phyloP scores from a whole-genome alignment of 1,140 invertebrate genomes.

The Schlechtendalia chinensis region DNA sequence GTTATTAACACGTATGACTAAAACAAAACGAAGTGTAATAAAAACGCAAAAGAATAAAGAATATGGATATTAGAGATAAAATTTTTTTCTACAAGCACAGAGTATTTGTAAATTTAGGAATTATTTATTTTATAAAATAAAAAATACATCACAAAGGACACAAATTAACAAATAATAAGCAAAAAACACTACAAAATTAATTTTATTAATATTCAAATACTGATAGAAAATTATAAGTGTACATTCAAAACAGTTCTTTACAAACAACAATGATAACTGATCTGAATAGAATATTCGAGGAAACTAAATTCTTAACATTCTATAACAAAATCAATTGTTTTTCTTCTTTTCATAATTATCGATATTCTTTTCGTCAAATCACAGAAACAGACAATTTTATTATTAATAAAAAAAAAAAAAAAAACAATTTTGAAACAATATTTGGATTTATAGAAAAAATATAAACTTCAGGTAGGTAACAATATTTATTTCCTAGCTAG shows the following conservation, averaged over 20 bases:
- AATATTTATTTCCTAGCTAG: conserved; percentile 30
- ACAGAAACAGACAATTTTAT: conserved; percentile 33
- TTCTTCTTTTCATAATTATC: background rate
- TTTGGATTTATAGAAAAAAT: conserved; percentile 27
- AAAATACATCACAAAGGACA: background rate
- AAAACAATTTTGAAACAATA: conserved; percentile 3
- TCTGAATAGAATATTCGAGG: background rate
- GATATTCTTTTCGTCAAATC: conserved; percentile 13
- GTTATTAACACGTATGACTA: no score
- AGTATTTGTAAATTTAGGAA: background rate
- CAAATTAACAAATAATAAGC: conserved; percentile 25
- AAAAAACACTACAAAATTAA: conserved; percentile 47
- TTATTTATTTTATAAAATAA: background rate
- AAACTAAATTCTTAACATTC: conserved; percentile 34
- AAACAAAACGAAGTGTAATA: no score
- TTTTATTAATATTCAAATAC: conserved; percentile 46
- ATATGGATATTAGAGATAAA: background rate
- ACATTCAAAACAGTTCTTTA: conserved; percentile 37
- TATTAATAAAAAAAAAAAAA: background rate
- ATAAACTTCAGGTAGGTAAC: conserved; percentile 34
- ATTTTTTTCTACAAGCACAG: background rate
- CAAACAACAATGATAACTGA: conserved; percentile 21
- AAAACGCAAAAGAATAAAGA: background rate
- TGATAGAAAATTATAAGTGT: conserved; percentile 38
- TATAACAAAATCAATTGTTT: background rate